Evolutionary conservation across 2,113 vertebrate genomes (phyloP), one percentile per base, ranked within the genome.

Genomic region (Gobius niger): DNA sequence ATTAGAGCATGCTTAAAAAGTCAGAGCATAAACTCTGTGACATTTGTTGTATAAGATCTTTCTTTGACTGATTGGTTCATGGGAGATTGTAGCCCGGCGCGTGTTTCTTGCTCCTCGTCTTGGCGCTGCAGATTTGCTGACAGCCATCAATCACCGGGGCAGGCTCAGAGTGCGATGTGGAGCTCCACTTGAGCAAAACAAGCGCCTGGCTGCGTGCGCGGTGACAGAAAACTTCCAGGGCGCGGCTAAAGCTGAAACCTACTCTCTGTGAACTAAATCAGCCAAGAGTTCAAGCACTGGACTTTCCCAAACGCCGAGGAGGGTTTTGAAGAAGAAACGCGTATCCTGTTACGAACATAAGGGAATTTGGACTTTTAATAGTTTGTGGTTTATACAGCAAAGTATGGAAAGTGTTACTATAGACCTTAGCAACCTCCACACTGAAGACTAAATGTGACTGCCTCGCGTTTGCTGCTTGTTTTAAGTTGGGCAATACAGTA

Each of bases 181-280:
- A 73, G 67, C 60, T 70, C 51, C 67, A 76, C 79, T 57, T 83
- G 67, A 86, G 85, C 81, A 87, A 84, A 85, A 82, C 77, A 82
- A 81, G 73, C 78, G 13, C 65, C 83, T 79, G 56, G 71, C 75
- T 88, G 70, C 88, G 88, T 91, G 77, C 83, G 77, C 86, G 67
- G 46, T 88, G 89, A 90, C 84, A 71, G 83, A 90, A 87, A 80
- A 78, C 82, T 82, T 90, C 85, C 88, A 80, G 74, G 82, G 84
- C 82, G 86, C 16, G 70, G 83, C 65, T 66, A 77, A 68, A 86
- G 80, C 83, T 89, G 77, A 75, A 81, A 72, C 70, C 4, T 14
- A 72, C 86, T 77, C 81, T 34, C 77, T 82, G 52, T 77, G 62
- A 71, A 74, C 54, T 47, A 79, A 54, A 54, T 47, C 13, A 70